A percentile compares a stretch with the other conserved stretches of the same genome.
Evolutionary conservation across 1,140 invertebrate genomes (phyloP).

Genomic region (Triops cancriformis): DNA sequence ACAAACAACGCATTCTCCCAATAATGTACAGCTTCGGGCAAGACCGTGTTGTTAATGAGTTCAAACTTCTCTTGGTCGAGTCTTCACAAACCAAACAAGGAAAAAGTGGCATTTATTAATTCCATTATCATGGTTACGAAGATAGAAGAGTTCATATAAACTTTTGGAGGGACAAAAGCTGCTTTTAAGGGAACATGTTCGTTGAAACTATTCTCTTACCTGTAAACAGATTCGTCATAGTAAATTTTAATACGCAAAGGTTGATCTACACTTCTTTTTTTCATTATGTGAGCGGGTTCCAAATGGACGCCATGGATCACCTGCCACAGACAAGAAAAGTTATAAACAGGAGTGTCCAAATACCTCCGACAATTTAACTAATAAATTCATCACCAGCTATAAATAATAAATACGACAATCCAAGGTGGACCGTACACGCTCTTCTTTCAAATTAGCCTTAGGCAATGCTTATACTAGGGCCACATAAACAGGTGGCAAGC

Average conservation of each 20-base stretch:
- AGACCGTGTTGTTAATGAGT: conserved; percentile 78
- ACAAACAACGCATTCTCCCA: conserved; percentile 88
- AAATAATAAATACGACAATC: too few species aligned
- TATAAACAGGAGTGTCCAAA: neutral
- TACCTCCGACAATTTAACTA: neutral
- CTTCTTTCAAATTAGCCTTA: too few species aligned
- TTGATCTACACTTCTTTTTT: conserved; percentile 74
- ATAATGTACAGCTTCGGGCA: conserved; percentile 82
- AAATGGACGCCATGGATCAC: conserved; percentile 74
- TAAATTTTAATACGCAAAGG: conserved; percentile 76
- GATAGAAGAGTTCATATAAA: too few species aligned
- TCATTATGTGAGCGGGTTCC: conserved; percentile 64
- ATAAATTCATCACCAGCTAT: neutral
- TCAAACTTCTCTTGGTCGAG: conserved; percentile 68
- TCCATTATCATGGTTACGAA: neutral
- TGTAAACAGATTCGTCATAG: conserved; percentile 82
- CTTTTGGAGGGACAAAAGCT: too few species aligned
- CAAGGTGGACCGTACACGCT: too few species aligned
- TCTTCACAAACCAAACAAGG: conserved; percentile 47
- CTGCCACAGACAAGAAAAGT: conserved; percentile 42
- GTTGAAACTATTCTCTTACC: conserved; percentile 46
- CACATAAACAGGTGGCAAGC: too few species aligned
- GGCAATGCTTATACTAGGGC: too few species aligned
- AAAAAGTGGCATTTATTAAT: conserved; percentile 35
- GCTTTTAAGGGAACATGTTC: conserved; percentile 14